phyloP scores from a whole-genome alignment of 2,888 invertebrate species.

The Priocnemis perturbator region DNA sequence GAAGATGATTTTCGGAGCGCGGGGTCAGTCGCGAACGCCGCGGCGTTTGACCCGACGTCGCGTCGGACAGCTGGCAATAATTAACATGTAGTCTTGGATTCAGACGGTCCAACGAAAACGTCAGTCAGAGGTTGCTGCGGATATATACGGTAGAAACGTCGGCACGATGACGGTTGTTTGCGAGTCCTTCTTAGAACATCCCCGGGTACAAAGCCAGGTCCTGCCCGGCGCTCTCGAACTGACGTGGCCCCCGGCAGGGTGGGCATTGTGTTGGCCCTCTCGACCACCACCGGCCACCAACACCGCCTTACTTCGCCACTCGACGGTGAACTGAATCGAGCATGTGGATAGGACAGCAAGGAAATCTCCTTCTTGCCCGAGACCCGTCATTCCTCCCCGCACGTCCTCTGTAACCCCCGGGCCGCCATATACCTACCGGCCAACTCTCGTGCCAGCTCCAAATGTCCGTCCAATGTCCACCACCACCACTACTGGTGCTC shows the following conservation, averaged over 20 bases:
- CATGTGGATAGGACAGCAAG: constrained; percentile 65
- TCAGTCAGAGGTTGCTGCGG: constrained; percentile 14
- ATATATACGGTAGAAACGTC: constrained; percentile 18
- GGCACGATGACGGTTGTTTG: constrained; percentile 57
- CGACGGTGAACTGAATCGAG: constrained; percentile 57
- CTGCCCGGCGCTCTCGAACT: constrained; percentile 53
- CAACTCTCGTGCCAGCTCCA: constrained; percentile 56
- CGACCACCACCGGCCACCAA: constrained; percentile 52
- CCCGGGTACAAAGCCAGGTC: constrained; percentile 58
- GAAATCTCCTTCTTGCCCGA: constrained; percentile 64
- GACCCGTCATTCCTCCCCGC: constrained; percentile 54
- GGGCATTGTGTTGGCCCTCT: constrained; percentile 65
- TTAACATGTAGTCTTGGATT: constrained; percentile 11
- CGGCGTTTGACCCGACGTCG: background rate
- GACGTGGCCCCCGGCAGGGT: constrained; percentile 65
- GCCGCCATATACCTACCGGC: constrained; percentile 31
- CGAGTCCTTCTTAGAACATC: constrained; percentile 60
- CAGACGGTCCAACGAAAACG: constrained; percentile 22
- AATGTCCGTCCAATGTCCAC: constrained; percentile 53
- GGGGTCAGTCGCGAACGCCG: background rate
- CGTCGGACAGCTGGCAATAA: constrained; percentile 1
- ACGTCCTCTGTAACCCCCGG: constrained; percentile 29
- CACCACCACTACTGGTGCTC: constrained; percentile 36
- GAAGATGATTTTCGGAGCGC: too few species aligned
- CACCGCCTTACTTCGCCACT: constrained; percentile 53